A percentile compares a stretch with the other conserved stretches of the same genome.
Conservation (phyloP, 2,797 vertebrate species). For the Gallinago stenura region DNA sequence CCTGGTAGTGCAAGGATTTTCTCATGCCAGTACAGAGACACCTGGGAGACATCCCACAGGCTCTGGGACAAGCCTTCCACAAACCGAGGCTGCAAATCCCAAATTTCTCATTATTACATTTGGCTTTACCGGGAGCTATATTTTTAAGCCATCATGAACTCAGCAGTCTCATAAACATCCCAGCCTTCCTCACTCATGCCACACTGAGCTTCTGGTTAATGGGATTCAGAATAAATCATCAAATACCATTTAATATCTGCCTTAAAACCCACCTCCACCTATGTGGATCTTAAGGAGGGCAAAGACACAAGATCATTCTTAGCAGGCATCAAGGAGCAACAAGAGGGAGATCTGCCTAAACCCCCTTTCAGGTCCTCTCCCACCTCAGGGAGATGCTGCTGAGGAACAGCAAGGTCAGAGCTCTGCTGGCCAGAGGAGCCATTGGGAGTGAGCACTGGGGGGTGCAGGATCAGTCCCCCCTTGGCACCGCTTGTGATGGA, state of each 20-base stretch:
- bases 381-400: not conserved
- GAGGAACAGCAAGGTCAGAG: accelerated
- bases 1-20: not conserved
- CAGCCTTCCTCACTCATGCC: not conserved
- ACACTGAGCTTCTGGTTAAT: not conserved
- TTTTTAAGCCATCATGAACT: not conserved
- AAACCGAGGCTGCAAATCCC: not conserved
- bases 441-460: accelerated
- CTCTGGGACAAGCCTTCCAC: not conserved
- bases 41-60: not conserved
- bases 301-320: not conserved
- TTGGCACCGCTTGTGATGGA: not conserved
- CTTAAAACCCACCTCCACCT: not conserved
- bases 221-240: not conserved
- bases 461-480: not conserved
- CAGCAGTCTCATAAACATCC: not conserved
- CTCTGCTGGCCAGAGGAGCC: not conserved
- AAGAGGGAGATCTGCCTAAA: not conserved
- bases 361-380: accelerated
- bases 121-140: not conserved
- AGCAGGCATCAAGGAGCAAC: not conserved
- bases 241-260: not conserved
- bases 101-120: not conserved
- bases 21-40: not conserved
- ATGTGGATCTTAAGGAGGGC: not conserved